Base-by-base conservation (phyloP, 1,140 invertebrate species). In the Cotesia chilonis region DNA sequence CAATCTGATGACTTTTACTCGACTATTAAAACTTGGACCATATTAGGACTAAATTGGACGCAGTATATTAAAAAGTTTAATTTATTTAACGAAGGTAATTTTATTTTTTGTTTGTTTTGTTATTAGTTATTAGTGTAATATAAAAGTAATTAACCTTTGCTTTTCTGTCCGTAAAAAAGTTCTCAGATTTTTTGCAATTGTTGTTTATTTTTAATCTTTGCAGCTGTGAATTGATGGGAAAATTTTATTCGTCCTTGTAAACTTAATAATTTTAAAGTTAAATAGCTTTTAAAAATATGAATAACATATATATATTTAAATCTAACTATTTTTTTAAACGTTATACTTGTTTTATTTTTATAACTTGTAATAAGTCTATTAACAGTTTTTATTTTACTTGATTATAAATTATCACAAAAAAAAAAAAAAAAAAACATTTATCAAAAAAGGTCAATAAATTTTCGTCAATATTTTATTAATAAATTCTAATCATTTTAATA, bases 21-120 rank as follows among this genome's bases (percentile, higher is more conserved):
- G 20, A 68, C 78, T 2, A 51, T 82, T 0, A 77, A 83, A 52
- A 77, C 55, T 1, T 86, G 84, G 84, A 73, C 79, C 0, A 68
- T 85, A 2, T 55, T 87, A 0, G 85, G 85, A 4, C 75, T 85
- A 7, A 83, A 85, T 64, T 87, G 85, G 85, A 79, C 81, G 10
- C 80, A 81, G 7, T 36, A 81, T 4, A 59, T 86, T 36, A 82
- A 72, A 65, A 80, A 78, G 47, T 68, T 74, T 3, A 72, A 79
- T 37, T 36, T 81, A 4, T 60, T 78, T n/a, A 78, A 76, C n/a
- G 77, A 79, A 81, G 82, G 85, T 87, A 55, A 54, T 52, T 64
- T 35, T 51, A 7, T 41, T 54, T 74, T 74, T 76, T 17, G 17
- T 17, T 17, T 28, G 3, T 28, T 28, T 28, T 28, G 28, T 28